phyloP scores from a whole-genome alignment of 2,113 vertebrate genomes.

The Melanotaenia duboulayi region DNA sequence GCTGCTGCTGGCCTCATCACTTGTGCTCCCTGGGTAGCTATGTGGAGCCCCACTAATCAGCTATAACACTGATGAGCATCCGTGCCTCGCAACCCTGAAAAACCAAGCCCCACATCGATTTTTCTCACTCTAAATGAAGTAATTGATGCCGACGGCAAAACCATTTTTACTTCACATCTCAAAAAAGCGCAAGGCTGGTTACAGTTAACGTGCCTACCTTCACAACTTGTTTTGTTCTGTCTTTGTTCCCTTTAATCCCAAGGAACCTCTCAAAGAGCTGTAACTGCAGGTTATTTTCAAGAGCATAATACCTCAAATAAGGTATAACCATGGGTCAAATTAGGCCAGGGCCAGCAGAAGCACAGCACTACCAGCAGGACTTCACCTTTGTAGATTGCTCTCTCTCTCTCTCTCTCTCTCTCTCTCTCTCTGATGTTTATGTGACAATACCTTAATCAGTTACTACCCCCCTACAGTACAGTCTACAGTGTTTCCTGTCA shows the following conservation, averaged over 20 bases:
- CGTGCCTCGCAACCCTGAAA: slow-evolving; percentile 18
- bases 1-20: slow-evolving; percentile 46
- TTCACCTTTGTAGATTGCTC: slow-evolving; percentile 50
- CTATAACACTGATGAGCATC: slow-evolving; percentile 65
- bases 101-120: slow-evolving; percentile 36
- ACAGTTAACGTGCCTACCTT: background rate
- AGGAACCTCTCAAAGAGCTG: slow-evolving; percentile 30
- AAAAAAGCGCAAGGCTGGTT: background rate
- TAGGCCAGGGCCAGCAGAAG: slow-evolving; percentile 43
- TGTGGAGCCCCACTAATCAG: slow-evolving; percentile 64
- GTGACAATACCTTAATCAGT: slow-evolving; percentile 59
- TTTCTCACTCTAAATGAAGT: slow-evolving; percentile 34
- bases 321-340: slow-evolving; percentile 54
- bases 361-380: slow-evolving; percentile 36
- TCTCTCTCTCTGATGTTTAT: slow-evolving; percentile 33
- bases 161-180: slow-evolving; percentile 17
- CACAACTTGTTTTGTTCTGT: background rate
- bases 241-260: slow-evolving; percentile 6
- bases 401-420: slow-evolving; percentile 25
- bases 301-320: slow-evolving; percentile 33
- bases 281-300: slow-evolving; percentile 22
- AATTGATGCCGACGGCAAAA: slow-evolving; percentile 33
- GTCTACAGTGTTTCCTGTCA: slow-evolving; percentile 41
- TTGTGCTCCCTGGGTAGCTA: slow-evolving; percentile 51
- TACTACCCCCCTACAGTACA: slow-evolving; percentile 29